Evolutionary conservation across 2,797 vertebrate species (phyloP).

Genomic region (Sebastes nivosus): DNA sequence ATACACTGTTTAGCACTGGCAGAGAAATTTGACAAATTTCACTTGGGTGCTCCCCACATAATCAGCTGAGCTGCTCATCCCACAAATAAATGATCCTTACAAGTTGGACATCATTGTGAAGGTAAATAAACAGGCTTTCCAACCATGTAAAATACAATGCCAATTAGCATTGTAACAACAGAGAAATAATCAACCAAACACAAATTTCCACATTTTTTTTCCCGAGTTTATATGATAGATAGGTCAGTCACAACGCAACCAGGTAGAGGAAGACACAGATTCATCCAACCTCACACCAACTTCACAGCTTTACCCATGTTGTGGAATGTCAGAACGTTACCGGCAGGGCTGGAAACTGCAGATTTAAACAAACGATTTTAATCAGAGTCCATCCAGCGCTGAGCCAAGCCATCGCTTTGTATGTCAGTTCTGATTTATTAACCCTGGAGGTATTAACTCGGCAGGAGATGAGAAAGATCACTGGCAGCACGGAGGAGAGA

Average conservation of each 20-base stretch:
- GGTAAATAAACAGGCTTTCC: too few species aligned
- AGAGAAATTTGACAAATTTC: too few species aligned
- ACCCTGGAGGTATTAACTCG: slow-evolving; percentile 67
- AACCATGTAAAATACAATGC: too few species aligned
- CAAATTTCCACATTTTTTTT: too few species aligned
- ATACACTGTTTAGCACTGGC: too few species aligned
- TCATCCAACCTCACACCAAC: slow-evolving; percentile 59
- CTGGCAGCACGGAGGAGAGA: slow-evolving; percentile 52
- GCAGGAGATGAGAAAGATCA: slow-evolving; percentile 66
- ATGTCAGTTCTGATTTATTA: slow-evolving; percentile 85
- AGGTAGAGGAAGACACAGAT: slow-evolving; percentile 18
- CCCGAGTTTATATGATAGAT: background rate
- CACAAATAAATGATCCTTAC: too few species aligned
- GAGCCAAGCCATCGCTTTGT: slow-evolving; percentile 58
- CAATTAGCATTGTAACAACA: too few species aligned
- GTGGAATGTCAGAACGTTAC: slow-evolving; percentile 62
- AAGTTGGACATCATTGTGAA: too few species aligned
- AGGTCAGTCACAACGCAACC: slow-evolving; percentile 9
- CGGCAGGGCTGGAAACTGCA: slow-evolving; percentile 71
- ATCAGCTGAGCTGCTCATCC: too few species aligned
- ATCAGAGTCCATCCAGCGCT: slow-evolving; percentile 76
- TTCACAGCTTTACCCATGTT: slow-evolving; percentile 53
- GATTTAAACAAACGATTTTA: slow-evolving; percentile 86
- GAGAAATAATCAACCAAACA: too few species aligned
- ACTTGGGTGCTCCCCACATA: too few species aligned